phyloP scores from a whole-genome alignment of 2,113 vertebrate genomes.

The Gavia stellata region DNA sequence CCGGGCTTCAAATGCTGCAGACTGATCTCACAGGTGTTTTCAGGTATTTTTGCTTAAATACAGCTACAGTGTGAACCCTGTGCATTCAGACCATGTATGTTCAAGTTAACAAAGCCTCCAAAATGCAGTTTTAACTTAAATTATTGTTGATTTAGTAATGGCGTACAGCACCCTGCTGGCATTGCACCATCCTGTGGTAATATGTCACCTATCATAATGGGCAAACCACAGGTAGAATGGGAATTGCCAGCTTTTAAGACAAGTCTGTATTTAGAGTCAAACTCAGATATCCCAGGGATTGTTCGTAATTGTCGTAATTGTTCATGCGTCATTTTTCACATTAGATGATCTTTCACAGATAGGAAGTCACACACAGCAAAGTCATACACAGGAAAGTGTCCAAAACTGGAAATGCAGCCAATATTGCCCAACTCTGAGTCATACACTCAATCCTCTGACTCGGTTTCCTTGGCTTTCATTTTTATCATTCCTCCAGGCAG shows the following conservation, averaged over 20 bases:
- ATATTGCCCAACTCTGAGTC: neutral
- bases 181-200: neutral
- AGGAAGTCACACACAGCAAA: neutral
- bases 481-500: neutral
- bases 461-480: neutral
- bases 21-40: neutral
- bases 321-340: neutral
- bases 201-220: neutral
- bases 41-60: neutral
- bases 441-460: neutral
- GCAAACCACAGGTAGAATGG: neutral
- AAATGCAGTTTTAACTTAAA: neutral
- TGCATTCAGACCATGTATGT: neutral
- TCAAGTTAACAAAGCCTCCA: neutral
- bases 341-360: neutral
- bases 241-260: neutral
- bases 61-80: neutral
- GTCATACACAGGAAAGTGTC: neutral
- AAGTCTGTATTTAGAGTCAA: neutral
- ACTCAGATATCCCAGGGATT: neutral
- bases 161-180: neutral
- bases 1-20: neutral
- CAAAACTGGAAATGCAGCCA: neutral
- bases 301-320: too few species aligned
- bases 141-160: neutral